Conservation (phyloP, 2,797 vertebrate genomes). For the Micropoecilia bifurca region DNA sequence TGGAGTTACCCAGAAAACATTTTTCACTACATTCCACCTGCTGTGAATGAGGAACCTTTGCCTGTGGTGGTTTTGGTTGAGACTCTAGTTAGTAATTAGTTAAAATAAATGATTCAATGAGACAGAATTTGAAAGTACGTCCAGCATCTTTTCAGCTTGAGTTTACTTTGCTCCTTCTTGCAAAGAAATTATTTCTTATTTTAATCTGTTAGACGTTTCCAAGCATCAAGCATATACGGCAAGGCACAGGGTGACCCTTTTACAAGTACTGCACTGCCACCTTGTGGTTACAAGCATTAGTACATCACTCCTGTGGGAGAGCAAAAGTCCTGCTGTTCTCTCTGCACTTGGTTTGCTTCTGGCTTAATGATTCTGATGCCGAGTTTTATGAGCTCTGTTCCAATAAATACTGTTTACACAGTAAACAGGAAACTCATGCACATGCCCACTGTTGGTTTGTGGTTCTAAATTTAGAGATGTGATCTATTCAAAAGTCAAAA, state of each 20-base stretch:
- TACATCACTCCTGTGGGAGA: background rate
- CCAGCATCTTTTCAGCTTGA: background rate
- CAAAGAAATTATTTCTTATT: background rate
- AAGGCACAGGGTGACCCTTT: background rate
- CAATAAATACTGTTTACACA: background rate
- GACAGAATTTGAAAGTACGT: background rate
- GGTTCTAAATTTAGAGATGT: background rate
- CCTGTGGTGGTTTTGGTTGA: background rate
- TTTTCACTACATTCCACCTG: background rate
- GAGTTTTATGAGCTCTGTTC: background rate
- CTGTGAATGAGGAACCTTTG: background rate
- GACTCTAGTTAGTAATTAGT: background rate
- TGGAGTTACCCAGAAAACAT: background rate
- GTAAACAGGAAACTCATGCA: background rate
- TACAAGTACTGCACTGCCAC: slow-evolving; percentile 25
- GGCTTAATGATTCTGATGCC: background rate
- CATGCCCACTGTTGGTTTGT: background rate
- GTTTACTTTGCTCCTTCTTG: background rate
- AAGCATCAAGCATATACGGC: background rate
- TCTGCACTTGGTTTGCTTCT: background rate
- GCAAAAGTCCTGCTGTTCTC: background rate
- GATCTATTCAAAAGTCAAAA: background rate
- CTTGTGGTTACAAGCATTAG: slow-evolving; percentile 6
- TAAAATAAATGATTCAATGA: background rate
- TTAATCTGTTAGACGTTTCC: background rate